These are phyloP conservation scores for Globodera ellingtonae DNA, from an alignment of 1,140 invertebrate genomes.

Conservation along the genomic window DNA sequence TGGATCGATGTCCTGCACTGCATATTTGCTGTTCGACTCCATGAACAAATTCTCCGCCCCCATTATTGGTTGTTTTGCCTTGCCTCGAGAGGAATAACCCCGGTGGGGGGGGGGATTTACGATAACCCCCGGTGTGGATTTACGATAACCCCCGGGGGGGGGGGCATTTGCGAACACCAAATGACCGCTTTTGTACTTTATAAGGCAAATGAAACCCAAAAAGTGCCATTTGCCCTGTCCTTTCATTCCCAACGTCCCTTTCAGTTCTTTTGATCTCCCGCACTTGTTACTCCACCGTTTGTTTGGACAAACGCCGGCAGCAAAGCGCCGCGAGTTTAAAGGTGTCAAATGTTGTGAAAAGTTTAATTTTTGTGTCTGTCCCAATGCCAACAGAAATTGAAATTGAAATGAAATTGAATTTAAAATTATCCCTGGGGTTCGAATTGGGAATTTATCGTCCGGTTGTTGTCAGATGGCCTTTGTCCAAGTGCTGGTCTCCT, in stretches of 20 bases:
- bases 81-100: conserved; percentile 39
- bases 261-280: conserved; percentile 57
- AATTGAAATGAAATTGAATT: too few relatives aligned
- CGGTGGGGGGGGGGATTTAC: too few relatives aligned
- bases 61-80: conserved; percentile 18
- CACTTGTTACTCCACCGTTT: conserved; percentile 63
- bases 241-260: neutral
- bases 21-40: conserved; percentile 63
- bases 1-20: conserved; percentile 51
- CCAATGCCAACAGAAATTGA: too few relatives aligned
- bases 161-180: too few relatives aligned
- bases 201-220: too few relatives aligned
- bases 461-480: conserved; percentile 44
- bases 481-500: conserved; percentile 65
- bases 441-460: too few relatives aligned
- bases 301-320: conserved; percentile 54
- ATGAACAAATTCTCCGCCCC: conserved; percentile 57
- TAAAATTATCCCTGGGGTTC: too few relatives aligned
- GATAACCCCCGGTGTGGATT: too few relatives aligned
- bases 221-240: too few relatives aligned
- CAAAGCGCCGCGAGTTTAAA: conserved; percentile 61
- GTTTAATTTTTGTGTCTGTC: too few relatives aligned
- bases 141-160: too few relatives aligned
- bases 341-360: conserved; percentile 30
- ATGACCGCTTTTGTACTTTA: too few relatives aligned